phyloP scores from a whole-genome alignment of 2,797 vertebrate genomes.

The Bovichtus variegatus region DNA sequence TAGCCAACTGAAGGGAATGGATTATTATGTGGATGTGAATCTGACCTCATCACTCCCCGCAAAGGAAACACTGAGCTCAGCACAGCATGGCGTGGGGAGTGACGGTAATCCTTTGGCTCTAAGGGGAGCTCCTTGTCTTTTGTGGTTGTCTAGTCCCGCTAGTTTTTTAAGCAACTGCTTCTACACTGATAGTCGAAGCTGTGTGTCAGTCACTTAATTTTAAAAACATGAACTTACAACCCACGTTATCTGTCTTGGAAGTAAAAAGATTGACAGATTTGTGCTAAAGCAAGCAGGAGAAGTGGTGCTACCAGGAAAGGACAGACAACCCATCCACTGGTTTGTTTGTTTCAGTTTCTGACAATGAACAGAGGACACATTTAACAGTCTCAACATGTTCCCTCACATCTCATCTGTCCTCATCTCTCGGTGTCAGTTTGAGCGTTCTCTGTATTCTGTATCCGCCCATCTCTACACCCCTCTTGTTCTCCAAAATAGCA shows the following conservation, averaged over 20 bases:
- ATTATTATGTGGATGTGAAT: not conserved
- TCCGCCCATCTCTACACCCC: conserved; percentile 34
- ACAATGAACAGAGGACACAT: conserved; percentile 48
- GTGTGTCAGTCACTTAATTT: conserved; percentile 30
- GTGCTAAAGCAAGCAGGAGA: conserved; percentile 31
- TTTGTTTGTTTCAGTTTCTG: conserved; percentile 44
- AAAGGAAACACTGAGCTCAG: not conserved
- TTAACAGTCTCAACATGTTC: conserved; percentile 48
- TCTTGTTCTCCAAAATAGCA: conserved; percentile 58
- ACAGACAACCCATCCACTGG: conserved; percentile 32
- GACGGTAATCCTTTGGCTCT: not conserved
- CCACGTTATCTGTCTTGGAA: not conserved
- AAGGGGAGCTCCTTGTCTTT: conserved; percentile 1
- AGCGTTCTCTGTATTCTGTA: conserved; percentile 16
- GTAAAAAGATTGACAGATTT: conserved; percentile 45
- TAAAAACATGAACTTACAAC: conserved; percentile 24
- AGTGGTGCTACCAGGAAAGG: conserved; percentile 14
- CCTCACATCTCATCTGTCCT: conserved; percentile 45
- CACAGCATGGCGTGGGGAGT: conserved; percentile 9
- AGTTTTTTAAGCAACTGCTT: conserved; percentile 6
- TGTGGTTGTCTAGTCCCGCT: conserved; percentile 13
- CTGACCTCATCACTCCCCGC: not conserved
- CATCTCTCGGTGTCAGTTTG: conserved; percentile 31
- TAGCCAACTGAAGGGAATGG: not conserved
- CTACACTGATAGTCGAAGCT: conserved; percentile 2